These are phyloP conservation scores for Enteromius viviparus DNA, from an alignment of 2,797 vertebrate genomes.

Conservation along the genomic window DNA sequence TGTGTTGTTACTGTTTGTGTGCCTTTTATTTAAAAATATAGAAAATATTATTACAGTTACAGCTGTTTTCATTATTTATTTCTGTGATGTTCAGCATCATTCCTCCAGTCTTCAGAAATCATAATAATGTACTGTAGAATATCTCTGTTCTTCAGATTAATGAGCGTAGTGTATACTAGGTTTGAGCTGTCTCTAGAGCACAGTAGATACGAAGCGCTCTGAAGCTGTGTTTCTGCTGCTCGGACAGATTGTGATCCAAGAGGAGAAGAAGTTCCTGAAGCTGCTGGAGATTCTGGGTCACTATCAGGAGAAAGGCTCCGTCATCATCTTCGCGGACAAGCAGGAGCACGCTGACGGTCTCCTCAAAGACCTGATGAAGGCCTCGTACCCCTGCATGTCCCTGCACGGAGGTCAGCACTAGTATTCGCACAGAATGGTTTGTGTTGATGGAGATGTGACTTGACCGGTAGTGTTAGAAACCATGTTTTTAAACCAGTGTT, in stretches of 20 bases:
- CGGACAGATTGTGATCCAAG: constrained; percentile 92
- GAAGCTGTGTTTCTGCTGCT: constrained; percentile 1
- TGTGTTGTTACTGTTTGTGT: too few species aligned
- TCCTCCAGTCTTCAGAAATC: not conserved
- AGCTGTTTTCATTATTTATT: too few species aligned
- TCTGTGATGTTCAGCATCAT: not conserved
- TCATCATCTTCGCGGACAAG: constrained; percentile 99
- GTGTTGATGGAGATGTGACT: too few species aligned
- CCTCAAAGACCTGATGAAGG: constrained; percentile 97
- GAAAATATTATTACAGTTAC: not conserved
- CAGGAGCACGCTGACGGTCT: constrained; percentile 95
- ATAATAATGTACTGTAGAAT: not conserved
- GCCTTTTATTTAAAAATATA: too few species aligned
- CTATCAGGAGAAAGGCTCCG: constrained; percentile 96
- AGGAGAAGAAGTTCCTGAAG: constrained; percentile 97
- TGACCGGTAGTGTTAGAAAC: too few species aligned
- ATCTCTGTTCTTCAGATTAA: not conserved
- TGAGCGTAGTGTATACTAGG: not conserved
- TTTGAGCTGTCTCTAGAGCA: not conserved
- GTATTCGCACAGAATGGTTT: too few species aligned
- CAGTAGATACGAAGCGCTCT: not conserved
- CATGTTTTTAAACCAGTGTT: too few species aligned
- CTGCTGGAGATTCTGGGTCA: constrained; percentile 94
- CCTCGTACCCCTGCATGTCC: constrained; percentile 97
- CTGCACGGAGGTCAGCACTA: constrained; percentile 85